Conservation (phyloP, 2,797 vertebrate genomes). For the Hozukius guyotensis region DNA sequence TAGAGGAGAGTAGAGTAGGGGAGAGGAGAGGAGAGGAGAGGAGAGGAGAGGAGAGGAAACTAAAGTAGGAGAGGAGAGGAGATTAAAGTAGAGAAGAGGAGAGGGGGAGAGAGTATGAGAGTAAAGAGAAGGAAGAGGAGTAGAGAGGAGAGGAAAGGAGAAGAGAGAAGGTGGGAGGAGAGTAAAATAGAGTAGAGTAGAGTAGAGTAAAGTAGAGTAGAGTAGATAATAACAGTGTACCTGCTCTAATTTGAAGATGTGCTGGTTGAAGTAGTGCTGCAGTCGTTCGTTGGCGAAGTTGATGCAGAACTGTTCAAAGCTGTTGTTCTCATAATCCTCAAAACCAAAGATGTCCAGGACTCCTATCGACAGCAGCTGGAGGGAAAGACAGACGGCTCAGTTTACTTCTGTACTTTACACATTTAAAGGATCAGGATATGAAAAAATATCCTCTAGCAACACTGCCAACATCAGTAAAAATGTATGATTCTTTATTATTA, state of each 20-base stretch:
- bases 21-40: too few relatives aligned
- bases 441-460: neutral
- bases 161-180: neutral
- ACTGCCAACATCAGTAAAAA: neutral
- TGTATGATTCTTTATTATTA: neutral
- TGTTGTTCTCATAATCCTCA: conserved; percentile 99
- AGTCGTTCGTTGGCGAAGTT: conserved; percentile 98
- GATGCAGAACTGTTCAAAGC: conserved; percentile 99
- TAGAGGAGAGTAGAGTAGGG: neutral
- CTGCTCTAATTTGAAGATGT: conserved; percentile 98
- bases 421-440: neutral
- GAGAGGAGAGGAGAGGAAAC: too few relatives aligned
- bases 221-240: conserved; percentile 60
- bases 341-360: conserved; percentile 99
- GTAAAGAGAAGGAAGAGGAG: neutral
- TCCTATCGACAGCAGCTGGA: conserved; percentile 95
- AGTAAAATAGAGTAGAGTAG: neutral
- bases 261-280: conserved; percentile 99
- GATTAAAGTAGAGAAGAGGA: neutral
- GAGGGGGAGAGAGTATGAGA: neutral
- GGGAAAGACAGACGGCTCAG: neutral
- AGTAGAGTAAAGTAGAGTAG: neutral
- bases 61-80: neutral
- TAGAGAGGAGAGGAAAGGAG: neutral
- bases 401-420: neutral